Percentiles rank a stretch among this genome's conserved stretches.
Evolutionary conservation across 2,888 invertebrate genomes (phyloP).

Genomic region (Pyrgus malvae): DNA sequence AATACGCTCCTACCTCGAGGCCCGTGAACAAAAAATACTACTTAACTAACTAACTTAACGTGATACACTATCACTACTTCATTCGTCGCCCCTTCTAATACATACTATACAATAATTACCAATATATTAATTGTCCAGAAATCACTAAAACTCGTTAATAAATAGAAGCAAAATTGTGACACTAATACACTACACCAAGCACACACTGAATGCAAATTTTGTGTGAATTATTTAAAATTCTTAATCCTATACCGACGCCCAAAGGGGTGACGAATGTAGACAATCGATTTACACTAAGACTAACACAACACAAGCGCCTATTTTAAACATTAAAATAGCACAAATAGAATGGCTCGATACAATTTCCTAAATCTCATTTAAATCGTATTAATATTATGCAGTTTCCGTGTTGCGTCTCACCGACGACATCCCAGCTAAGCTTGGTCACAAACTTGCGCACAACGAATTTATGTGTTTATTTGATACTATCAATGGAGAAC

Average conservation of each 20-base stretch:
- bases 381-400: constrained; percentile 63
- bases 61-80: constrained; percentile 50
- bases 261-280: constrained; percentile 50
- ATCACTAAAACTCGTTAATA: constrained; percentile 21
- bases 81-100: constrained; percentile 50
- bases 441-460: neutral
- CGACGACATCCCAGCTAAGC: constrained; percentile 27
- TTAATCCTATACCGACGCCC: constrained; percentile 32
- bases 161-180: constrained; percentile 26
- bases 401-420: constrained; percentile 60
- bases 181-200: constrained; percentile 28
- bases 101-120: constrained; percentile 24
- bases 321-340: constrained; percentile 72
- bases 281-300: constrained; percentile 49
- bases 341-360: constrained; percentile 67
- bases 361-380: constrained; percentile 65
- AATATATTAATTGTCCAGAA: constrained; percentile 25
- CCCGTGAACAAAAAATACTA: constrained; percentile 61
- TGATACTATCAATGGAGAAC: too few species aligned
- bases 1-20: constrained; percentile 36
- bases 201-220: constrained; percentile 25
- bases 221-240: constrained; percentile 22
- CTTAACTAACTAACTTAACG: constrained; percentile 48
- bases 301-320: constrained; percentile 79
- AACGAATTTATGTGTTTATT: too few species aligned